phyloP scores from a whole-genome alignment of 64 coral and sea anemone species.

The Catalaphyllia jardinei region DNA sequence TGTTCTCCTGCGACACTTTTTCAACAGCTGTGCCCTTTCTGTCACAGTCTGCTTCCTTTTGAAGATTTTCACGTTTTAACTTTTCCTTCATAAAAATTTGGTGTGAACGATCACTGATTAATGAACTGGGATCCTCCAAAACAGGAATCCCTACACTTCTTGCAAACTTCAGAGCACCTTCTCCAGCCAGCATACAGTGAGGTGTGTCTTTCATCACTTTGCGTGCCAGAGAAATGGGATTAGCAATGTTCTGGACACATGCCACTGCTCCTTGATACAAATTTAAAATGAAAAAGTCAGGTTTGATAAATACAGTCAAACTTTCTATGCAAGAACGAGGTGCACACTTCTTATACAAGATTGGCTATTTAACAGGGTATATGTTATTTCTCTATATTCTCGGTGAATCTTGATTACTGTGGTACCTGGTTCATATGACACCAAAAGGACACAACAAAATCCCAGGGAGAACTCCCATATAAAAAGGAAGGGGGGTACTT shows the following conservation, averaged over 20 bases:
- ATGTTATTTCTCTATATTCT: too few relatives aligned
- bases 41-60: background rate
- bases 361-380: too few relatives aligned
- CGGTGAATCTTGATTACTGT: too few relatives aligned
- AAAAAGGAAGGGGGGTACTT: too few relatives aligned
- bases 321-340: too few relatives aligned
- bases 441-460: too few relatives aligned
- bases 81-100: slow-evolving; percentile 47
- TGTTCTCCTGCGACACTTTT: slow-evolving; percentile 6
- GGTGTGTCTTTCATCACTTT: slow-evolving; percentile 78
- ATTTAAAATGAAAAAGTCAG: background rate
- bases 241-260: slow-evolving; percentile 54
- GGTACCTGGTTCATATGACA: too few relatives aligned
- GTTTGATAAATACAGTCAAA: too few relatives aligned
- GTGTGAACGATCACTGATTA: slow-evolving; percentile 43
- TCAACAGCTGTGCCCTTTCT: slow-evolving; percentile 2
- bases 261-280: slow-evolving; percentile 61
- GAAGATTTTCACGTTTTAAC: background rate
- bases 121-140: slow-evolving; percentile 48
- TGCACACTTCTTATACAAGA: too few relatives aligned
- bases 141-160: slow-evolving; percentile 55
- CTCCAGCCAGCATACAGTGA: slow-evolving; percentile 69
- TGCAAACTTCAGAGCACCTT: slow-evolving; percentile 85
- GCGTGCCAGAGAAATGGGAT: slow-evolving; percentile 77
- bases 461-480: too few relatives aligned